Evolutionary conservation across 2,113 vertebrate genomes (phyloP), one percentile per base, ranked within the genome.

Genomic region (Sterrhoptilus dennistouni): DNA sequence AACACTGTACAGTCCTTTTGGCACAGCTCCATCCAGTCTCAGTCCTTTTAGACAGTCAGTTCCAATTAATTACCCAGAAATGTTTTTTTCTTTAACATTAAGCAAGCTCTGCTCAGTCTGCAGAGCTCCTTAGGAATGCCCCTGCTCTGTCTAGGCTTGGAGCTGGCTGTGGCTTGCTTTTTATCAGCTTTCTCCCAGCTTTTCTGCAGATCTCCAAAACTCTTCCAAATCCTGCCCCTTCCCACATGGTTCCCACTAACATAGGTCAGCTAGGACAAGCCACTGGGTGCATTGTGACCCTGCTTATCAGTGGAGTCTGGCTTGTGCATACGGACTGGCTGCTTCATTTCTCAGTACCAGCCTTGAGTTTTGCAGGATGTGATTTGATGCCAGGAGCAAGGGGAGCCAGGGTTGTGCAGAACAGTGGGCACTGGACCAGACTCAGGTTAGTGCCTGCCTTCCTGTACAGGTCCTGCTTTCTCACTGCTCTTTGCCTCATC

Each of bases 1-100:
- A 96, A 95, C 60, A 87, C 64, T 93, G 56, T 93, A 65, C 89
- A 95, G 94, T 91, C 57, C 91, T 96, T 96, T 68, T 96, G 96
- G 96, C 91, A 64, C 44, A 69, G 49, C 11, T 95, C 53, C 93
- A 83, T 83, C n/a, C 64, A 84, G 80, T 90, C 83, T 95, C 68
- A 24, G 64, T 86, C 83, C 64, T 97, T 90, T 92, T 87, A 93
- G 80, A 90, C 83, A 61, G 87, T 83, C 71, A 71, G 42, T 94
- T 94, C 76, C 91, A 93, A 93, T 93, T 94, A 95, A 96, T 94
- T 92, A 90, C 81, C 70, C 83, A 95, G 63, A 69, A 92, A 88
- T 68, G 75, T 38, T 78, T 96, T 96, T 96, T 85, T 92, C 84
- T 94, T 94, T 88, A 83, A 92, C 72, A 60, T 86, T 77, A 93